phyloP scores from a whole-genome alignment of 1,140 invertebrate species.

The Littorina saxatilis region DNA sequence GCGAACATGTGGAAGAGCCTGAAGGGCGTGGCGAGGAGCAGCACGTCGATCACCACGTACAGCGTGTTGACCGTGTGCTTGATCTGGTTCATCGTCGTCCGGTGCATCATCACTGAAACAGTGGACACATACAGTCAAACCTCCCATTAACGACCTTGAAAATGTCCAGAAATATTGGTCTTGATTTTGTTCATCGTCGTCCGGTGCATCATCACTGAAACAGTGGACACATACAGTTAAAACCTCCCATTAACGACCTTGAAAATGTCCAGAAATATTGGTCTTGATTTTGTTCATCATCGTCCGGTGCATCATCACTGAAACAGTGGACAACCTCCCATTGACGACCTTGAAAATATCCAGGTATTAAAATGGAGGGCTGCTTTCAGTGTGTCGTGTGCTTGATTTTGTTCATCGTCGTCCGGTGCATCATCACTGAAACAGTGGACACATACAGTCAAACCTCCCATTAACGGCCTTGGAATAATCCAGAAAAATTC shows the following conservation, averaged over 20 bases:
- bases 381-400: conserved; percentile 69
- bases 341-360: no score
- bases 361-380: no score
- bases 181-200: conserved; percentile 63
- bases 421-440: conserved; percentile 8
- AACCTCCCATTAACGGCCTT: no score
- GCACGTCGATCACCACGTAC: conserved; percentile 66
- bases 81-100: conserved; percentile 57
- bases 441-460: neutral
- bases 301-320: conserved; percentile 18
- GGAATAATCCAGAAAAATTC: no score
- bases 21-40: conserved; percentile 67
- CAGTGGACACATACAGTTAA: no score
- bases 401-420: conserved; percentile 63
- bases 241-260: no score
- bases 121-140: neutral
- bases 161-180: no score
- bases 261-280: no score
- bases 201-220: conserved; percentile 3
- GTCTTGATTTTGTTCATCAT: conserved; percentile 65
- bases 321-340: no score
- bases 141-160: no score
- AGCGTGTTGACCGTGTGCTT: conserved; percentile 70
- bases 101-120: neutral
- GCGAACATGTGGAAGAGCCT: conserved; percentile 71